phyloP scores from a whole-genome alignment of 2,888 invertebrate genomes.

The Synanthedon tipuliformis region DNA sequence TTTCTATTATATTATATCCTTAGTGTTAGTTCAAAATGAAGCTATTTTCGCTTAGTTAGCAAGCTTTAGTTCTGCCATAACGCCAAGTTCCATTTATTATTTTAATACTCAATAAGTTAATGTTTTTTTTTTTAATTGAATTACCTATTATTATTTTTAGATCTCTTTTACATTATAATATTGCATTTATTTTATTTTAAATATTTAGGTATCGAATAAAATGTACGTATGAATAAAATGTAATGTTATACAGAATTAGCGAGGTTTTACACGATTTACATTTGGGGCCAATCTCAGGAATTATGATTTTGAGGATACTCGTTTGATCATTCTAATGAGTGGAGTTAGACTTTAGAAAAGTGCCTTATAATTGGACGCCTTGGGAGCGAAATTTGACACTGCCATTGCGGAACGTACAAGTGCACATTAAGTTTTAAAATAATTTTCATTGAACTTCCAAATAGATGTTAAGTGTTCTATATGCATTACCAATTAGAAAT shows the following conservation, averaged over 20 bases:
- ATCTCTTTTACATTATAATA: conserved; percentile 59
- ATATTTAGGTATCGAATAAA: neutral
- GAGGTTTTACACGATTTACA: conserved; percentile 1
- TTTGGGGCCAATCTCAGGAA: conserved; percentile 35
- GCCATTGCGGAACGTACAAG: conserved; percentile 32
- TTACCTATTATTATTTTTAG: conserved; percentile 49
- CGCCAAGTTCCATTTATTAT: conserved; percentile 67
- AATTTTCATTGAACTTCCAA: conserved; percentile 41
- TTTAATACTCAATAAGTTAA: conserved; percentile 69
- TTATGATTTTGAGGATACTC: conserved; percentile 1
- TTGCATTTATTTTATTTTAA: conserved; percentile 64
- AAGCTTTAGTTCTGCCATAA: conserved; percentile 69
- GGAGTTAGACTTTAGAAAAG: conserved; percentile 18
- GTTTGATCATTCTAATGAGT: neutral
- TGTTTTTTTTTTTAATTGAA: conserved; percentile 31
- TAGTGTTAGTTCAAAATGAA: conserved; percentile 55
- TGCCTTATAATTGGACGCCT: conserved; percentile 39
- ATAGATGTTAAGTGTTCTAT: conserved; percentile 56
- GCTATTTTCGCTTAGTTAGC: conserved; percentile 67
- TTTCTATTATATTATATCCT: conserved; percentile 25
- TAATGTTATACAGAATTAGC: too few species aligned
- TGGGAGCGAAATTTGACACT: conserved; percentile 20
- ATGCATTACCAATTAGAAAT: conserved; percentile 67
- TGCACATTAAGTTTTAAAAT: conserved; percentile 42
- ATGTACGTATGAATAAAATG: neutral